Percentiles rank a stretch among this genome's conserved stretches.
Conservation (phyloP, 2,113 vertebrate species). For the Thunnus maccoyii region DNA sequence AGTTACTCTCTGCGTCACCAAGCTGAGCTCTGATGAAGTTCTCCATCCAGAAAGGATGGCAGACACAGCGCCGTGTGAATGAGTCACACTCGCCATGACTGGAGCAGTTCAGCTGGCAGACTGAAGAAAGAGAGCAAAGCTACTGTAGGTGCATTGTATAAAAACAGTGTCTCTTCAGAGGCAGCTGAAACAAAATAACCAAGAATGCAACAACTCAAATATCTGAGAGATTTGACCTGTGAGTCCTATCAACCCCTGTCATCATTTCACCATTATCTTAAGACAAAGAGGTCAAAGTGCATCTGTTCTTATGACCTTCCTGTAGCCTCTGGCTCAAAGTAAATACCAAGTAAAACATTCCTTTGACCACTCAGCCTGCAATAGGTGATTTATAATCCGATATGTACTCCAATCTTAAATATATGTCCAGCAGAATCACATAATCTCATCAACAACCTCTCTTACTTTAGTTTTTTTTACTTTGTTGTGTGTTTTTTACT, state of each 20-base stretch:
- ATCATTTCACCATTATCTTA: background rate
- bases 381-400: too few relatives aligned
- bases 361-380: too few relatives aligned
- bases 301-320: background rate
- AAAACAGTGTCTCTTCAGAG: background rate
- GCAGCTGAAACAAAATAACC: too few relatives aligned
- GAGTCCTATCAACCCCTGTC: background rate
- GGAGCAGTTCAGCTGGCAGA: slow-evolving; percentile 97
- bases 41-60: slow-evolving; percentile 99
- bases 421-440: too few relatives aligned
- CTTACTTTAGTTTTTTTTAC: background rate
- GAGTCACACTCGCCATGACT: slow-evolving; percentile 94
- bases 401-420: too few relatives aligned
- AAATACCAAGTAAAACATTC: background rate
- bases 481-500: background rate
- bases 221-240: background rate
- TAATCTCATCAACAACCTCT: too few relatives aligned
- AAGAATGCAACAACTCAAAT: background rate
- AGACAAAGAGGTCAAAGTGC: background rate
- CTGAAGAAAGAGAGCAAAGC: slow-evolving; percentile 76
- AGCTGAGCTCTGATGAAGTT: slow-evolving; percentile 93
- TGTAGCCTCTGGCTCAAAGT: background rate
- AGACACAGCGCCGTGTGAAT: slow-evolving; percentile 94
- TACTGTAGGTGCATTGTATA: too few relatives aligned
- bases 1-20: slow-evolving; percentile 95